Evolutionary conservation across 35 echinoderm and acorn worm genomes (phyloP), one percentile per base, ranked within the genome.

Genomic region (Chiridota heheva): DNA sequence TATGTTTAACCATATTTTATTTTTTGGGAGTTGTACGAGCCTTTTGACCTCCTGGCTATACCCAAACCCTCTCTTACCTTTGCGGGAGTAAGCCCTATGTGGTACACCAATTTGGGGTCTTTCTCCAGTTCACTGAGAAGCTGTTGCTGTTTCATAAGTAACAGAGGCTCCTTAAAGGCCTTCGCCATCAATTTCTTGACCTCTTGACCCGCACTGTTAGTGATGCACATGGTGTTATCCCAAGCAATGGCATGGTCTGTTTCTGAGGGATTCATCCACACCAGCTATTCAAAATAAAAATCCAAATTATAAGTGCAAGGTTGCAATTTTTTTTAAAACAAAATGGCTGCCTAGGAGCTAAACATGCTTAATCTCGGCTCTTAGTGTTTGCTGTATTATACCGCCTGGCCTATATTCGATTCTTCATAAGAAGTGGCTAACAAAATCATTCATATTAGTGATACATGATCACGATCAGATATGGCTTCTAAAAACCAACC

Each of bases 81-180:
- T 27, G 84, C 77, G 33, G 93, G 93, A 26, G 93, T 96, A 17
- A 96, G 77, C 53, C 93, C 93, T 25, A 96, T 96, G 60, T 96
- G 93, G 40, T 96, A 96, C 10, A 96, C 93, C 43, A 91, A 56
- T 25, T 96, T 96, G 4, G 83, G 88, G 44, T 96, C 93, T 84
- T 96, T 96, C 78, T 96, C 93, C 42, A 96, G 63, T 64, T 96
- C 93, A 62, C 84, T 87, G 5, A 96, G 58, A 10, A 96, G 56
- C 65, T 96, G 93, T n/a, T 96, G 93, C 59, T 96, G 93, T 37
- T 96, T 89, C 13, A 60, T 70, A 5, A 96, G 72, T 32, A 86
- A 39, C 36, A 96, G 58, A 38, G 93, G 80, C 49, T 90, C 93
- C 37, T 90, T 91, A 38, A 96, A 96, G 20, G 93, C 93, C 35